Conservation (phyloP, 2,797 vertebrate genomes). For the Zonotrichia albicollis region DNA sequence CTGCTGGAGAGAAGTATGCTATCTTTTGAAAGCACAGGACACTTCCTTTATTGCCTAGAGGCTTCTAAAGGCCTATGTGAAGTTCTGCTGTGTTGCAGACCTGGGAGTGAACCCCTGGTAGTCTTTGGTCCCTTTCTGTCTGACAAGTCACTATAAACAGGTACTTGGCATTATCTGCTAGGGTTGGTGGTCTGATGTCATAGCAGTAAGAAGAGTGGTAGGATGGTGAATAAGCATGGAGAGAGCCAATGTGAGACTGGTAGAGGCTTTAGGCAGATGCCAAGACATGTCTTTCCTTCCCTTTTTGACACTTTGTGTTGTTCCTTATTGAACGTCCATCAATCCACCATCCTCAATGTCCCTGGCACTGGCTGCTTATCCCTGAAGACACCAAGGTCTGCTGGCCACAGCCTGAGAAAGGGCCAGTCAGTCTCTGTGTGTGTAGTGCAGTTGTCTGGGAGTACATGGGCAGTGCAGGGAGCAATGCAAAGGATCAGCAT, state of each 20-base stretch:
- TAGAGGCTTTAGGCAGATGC: background rate
- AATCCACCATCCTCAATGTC: background rate
- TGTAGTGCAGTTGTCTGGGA: background rate
- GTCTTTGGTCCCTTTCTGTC: background rate
- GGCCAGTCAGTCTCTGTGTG: background rate
- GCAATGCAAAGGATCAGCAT: background rate
- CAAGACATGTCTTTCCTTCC: background rate
- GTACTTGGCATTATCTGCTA: background rate
- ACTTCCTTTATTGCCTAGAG: background rate
- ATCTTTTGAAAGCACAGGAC: background rate
- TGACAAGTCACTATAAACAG: background rate
- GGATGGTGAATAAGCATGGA: background rate
- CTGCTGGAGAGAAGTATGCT: background rate
- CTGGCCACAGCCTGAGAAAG: background rate
- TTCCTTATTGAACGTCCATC: background rate
- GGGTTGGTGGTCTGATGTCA: background rate
- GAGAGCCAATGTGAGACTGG: background rate
- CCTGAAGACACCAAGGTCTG: background rate
- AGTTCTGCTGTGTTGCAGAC: background rate
- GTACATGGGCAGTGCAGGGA: background rate
- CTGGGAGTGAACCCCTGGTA: background rate
- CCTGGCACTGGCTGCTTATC: background rate
- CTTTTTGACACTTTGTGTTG: background rate
- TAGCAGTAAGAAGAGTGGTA: background rate
- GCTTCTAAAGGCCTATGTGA: background rate